Evolutionary conservation across 1,140 invertebrate genomes (phyloP).

Genomic region (Platorchestia sp.): DNA sequence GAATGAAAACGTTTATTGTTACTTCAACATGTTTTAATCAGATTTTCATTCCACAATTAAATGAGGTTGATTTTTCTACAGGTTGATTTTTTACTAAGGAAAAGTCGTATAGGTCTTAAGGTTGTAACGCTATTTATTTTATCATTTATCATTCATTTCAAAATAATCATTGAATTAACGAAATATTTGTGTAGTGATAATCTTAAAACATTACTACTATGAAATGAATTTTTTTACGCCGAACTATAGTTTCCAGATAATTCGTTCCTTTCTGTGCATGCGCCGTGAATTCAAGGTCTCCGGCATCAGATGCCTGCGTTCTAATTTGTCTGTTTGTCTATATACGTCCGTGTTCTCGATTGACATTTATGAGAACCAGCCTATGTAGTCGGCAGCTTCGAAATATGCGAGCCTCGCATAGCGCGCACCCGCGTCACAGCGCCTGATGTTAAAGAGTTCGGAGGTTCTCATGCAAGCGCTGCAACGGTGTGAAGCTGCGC

Average conservation of each 20-base stretch:
- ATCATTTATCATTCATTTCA: background rate
- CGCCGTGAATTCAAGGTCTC: background rate
- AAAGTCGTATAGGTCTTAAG: too few relatives aligned
- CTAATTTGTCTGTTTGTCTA: background rate
- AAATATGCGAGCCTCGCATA: background rate
- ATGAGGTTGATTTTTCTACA: too few relatives aligned
- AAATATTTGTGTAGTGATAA: background rate
- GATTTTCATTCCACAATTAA: too few relatives aligned
- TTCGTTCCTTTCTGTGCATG: background rate
- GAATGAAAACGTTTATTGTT: too few relatives aligned
- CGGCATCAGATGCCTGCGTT: background rate
- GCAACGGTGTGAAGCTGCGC: background rate
- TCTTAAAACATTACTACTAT: background rate
- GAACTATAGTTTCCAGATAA: background rate
- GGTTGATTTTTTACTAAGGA: too few relatives aligned
- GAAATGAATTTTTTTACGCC: background rate
- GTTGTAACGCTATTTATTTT: background rate
- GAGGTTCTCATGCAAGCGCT: background rate
- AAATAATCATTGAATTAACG: background rate
- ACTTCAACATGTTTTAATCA: too few relatives aligned
- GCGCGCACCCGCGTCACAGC: background rate
- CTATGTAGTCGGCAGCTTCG: background rate
- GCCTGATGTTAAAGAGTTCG: background rate
- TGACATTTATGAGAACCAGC: background rate
- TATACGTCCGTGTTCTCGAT: background rate